A percentile compares a stretch with the other conserved stretches of the same genome.
These are phyloP conservation scores for Myiothlypis coronata DNA, from an alignment of 2,797 vertebrate genomes.

Conservation along the genomic window DNA sequence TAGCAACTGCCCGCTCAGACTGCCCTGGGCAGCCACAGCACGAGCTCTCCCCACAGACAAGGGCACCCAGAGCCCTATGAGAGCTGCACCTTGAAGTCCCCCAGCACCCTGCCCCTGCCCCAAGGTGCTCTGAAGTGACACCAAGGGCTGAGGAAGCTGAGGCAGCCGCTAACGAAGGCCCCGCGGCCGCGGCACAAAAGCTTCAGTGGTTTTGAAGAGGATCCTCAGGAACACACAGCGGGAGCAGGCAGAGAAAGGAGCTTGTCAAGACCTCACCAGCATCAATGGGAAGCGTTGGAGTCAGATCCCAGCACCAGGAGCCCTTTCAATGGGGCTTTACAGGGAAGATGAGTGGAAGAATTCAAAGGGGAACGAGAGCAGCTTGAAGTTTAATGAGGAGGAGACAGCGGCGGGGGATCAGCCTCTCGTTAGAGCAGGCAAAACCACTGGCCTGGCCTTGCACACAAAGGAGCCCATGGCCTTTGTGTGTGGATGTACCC, in stretches of 20 bases:
- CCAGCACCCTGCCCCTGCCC: rapidly evolving
- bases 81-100: background rate
- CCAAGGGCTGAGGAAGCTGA: rapidly evolving
- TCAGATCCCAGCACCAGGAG: background rate
- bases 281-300: background rate
- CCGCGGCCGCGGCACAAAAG: rapidly evolving
- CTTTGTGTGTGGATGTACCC: background rate
- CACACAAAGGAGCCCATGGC: background rate
- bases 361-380: constrained; percentile 4
- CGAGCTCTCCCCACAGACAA: background rate
- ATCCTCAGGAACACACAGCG: background rate
- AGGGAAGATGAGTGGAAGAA: constrained; percentile 6
- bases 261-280: constrained; percentile 27
- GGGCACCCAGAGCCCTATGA: background rate
- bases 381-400: constrained; percentile 59
- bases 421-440: background rate
- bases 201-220: background rate
- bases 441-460: background rate
- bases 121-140: background rate
- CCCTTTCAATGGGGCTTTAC: constrained; percentile 14
- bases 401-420: background rate
- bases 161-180: background rate
- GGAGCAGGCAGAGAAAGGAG: constrained; percentile 26
- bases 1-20: background rate
- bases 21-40: background rate